Base-by-base conservation (phyloP, 2,113 vertebrate genomes). In the Toxostoma redivivum region DNA sequence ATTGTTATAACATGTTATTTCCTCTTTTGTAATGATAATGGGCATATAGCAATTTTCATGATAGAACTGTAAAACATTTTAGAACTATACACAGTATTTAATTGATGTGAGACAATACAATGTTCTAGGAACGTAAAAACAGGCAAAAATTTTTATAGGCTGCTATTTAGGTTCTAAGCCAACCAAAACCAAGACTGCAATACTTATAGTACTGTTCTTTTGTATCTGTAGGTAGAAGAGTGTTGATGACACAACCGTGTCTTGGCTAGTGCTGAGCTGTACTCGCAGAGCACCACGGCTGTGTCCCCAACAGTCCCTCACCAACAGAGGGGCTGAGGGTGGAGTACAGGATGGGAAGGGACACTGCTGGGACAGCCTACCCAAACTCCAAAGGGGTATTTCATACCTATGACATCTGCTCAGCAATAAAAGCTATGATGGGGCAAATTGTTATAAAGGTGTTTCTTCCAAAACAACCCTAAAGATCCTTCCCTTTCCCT, bases 401-500 rank as follows among this genome's bases (percentile, higher is more conserved):
- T 21, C 15, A 48, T 23, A 47, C 5, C 10, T 12, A 10, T 15
- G 18, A 21, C 6, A 20, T 28, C 40, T 54, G 35, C 4, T 86
- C 31, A 74, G 3, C 12, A 47, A 44, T 72, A 51, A 62, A 67
- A 77, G 0, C 13, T 38, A 10, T 20, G 6, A 67, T 31, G 33
- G 5, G 5, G 15, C 3, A 53, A 57, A 53, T 33, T 28, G 3
- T 8, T 74, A 15, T 40, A 20, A 48, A 91, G 10, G 4, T 48
- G 17, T 44, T 88, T 71, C 7, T 66, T 86, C 19, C 3, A 5
- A 74, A 93, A 8, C 31, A 66, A 48, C 8, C 11, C 3, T 37
- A 17, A 60, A 45, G 5, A 2, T 57, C 2, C 3, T 1, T 3
- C 4, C 4, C 5, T 67, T 47, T 22, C 16, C 16, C 21, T 74